phyloP scores from a whole-genome alignment of 53 echinoderm and acorn worm species.

The Paracentrotus lividus region DNA sequence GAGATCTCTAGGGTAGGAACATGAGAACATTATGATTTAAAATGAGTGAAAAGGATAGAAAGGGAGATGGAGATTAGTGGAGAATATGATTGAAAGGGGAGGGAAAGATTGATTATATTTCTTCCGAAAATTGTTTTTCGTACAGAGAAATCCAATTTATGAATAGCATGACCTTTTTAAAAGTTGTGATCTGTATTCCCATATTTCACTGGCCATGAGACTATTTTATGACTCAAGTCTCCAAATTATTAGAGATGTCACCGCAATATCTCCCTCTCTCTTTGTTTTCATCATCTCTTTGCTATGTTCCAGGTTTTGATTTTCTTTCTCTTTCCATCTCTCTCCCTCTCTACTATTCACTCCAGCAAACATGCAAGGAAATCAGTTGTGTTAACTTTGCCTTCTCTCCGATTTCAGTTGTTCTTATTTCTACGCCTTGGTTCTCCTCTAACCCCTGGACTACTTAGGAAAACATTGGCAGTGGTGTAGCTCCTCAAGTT shows the following conservation, averaged over 20 bases:
- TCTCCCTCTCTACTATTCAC: neutral
- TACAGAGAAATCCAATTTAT: too few species aligned
- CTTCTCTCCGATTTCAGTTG: conserved; percentile 26
- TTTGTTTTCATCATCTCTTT: too few species aligned
- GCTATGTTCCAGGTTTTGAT: neutral
- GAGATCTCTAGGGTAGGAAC: neutral
- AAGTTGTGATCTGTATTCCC: neutral
- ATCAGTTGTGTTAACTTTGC: conserved; percentile 41
- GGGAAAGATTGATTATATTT: neutral
- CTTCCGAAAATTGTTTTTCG: neutral
- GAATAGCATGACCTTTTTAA: too few species aligned
- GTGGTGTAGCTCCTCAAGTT: conserved; percentile 37
- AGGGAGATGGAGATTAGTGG: neutral
- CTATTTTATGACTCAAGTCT: too few species aligned
- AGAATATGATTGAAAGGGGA: neutral
- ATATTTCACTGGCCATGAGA: too few species aligned
- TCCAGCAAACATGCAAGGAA: neutral
- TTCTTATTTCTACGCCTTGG: neutral
- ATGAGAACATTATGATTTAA: conserved; percentile 11
- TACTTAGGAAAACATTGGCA: conserved; percentile 43
- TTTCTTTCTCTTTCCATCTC: neutral
- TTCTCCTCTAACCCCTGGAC: conserved; percentile 52
- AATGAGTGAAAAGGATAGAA: neutral
- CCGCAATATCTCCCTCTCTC: too few species aligned
- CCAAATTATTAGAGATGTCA: too few species aligned